Conservation (phyloP, 2,797 vertebrate genomes). For the Graptemys geographica region DNA sequence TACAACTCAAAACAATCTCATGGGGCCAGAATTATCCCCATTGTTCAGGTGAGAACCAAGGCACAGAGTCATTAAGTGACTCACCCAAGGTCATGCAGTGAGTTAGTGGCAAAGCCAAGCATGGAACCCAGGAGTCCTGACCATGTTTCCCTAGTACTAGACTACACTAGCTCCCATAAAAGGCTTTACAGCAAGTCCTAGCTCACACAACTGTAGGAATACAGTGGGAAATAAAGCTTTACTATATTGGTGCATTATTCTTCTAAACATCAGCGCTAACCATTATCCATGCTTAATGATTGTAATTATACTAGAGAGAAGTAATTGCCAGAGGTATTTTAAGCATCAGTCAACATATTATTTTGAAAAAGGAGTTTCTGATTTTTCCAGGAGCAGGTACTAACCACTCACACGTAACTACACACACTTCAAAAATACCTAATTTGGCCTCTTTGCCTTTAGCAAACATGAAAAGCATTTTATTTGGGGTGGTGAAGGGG, state of each 20-base stretch:
- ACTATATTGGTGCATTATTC: conserved; percentile 21
- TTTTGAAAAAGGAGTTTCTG: conserved; percentile 55
- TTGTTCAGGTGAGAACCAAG: neutral
- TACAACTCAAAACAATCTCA: neutral
- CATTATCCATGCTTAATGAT: conserved; percentile 69
- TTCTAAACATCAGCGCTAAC: conserved; percentile 62
- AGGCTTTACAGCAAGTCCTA: neutral
- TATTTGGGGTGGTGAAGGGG: fast-evolving
- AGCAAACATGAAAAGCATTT: neutral
- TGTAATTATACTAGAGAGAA: conserved; percentile 66
- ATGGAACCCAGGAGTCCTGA: neutral
- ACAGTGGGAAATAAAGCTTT: conserved; percentile 13
- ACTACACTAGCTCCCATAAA: neutral
- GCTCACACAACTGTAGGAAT: fast-evolving
- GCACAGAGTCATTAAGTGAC: neutral
- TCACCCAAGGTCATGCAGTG: neutral
- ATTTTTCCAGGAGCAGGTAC: conserved; percentile 51
- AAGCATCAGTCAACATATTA: conserved; percentile 57
- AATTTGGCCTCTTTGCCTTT: neutral
- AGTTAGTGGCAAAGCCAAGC: neutral
- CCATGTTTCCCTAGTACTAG: neutral
- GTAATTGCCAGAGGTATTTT: conserved; percentile 73
- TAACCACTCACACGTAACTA: neutral
- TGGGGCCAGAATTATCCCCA: neutral
- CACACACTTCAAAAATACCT: neutral